Base-by-base conservation (phyloP, 2,797 vertebrate species). In the Rhinella marina region DNA sequence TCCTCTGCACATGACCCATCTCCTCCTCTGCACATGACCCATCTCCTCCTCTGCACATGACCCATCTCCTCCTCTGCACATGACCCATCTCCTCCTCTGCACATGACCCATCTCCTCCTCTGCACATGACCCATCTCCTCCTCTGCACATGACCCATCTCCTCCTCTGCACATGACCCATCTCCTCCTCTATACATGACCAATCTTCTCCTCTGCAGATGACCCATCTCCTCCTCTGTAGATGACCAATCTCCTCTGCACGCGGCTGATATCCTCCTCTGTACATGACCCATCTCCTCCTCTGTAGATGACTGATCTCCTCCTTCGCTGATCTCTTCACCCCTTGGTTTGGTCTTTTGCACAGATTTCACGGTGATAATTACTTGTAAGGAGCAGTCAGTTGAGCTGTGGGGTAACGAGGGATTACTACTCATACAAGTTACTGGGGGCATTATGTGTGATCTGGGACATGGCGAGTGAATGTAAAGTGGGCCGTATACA, bases 381-480 rank as follows among this genome's bases (percentile, higher is more conserved):
- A 29, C n/a, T 56, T 57, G 25, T 19, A 21, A 14, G 8, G n/a
- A 25, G 50, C 66, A 57, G 66, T 25, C 12, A 4, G 82, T 84
- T 84, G 50, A 84, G 70, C 82, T 84, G 41, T 84, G 50, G 56
- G 66, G 2, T 23, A 25, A 61, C 7, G 50, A 61, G 56, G 70
- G 82, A 84, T 50, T 1, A 23, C 64, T 70, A 27, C 19, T 11
- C 29, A 13, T 52, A 57, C 14, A 16, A 56, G 56, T 57, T 25
- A 19, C 70, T 1, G 8, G 19, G 70, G 82, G 70, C 82, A 76
- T 76, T 62, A 84, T 9, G 52, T 76, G 1, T 50, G 25, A 14
- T 17, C n/a, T 29, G 6, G 29, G 16, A 12, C 27, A 17, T 32
- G 16, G 19, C 2, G 17, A 32, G 14, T 8, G 13, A 9, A 32